These are phyloP conservation scores for Carettochelys insculpta DNA, from an alignment of 2,113 vertebrate genomes.

Conservation along the genomic window DNA sequence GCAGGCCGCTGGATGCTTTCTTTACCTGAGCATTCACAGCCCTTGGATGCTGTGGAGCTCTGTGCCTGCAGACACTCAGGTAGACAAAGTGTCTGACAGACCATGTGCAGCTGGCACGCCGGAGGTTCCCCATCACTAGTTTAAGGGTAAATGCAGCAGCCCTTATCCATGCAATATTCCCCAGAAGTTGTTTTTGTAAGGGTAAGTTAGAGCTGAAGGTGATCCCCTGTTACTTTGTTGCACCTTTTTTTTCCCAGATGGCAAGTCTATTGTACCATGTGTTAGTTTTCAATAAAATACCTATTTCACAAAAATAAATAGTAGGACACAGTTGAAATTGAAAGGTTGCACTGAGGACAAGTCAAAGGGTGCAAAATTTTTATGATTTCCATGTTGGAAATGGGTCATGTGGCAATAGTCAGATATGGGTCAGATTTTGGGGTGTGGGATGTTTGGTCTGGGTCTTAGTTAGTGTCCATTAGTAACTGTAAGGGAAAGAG, in stretches of 20 bases:
- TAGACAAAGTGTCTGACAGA: no score
- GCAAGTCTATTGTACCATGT: slow-evolving; percentile 56
- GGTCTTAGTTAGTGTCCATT: background rate
- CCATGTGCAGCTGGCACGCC: no score
- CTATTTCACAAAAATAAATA: slow-evolving; percentile 44
- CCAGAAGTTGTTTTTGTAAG: slow-evolving; percentile 1
- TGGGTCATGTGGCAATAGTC: background rate
- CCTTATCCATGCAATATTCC: background rate
- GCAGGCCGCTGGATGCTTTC: no score
- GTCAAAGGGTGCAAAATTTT: slow-evolving; percentile 6
- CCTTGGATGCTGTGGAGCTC: no score
- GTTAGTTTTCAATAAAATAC: slow-evolving; percentile 63
- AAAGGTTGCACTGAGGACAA: background rate
- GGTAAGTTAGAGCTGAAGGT: background rate
- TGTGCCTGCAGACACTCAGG: no score
- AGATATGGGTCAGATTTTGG: background rate
- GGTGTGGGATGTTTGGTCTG: background rate
- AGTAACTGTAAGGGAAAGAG: background rate
- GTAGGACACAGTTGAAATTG: slow-evolving; percentile 18
- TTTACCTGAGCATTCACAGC: no score
- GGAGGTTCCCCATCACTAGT: no score
- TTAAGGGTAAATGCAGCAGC: background rate
- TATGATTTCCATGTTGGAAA: background rate
- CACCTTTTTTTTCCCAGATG: slow-evolving; percentile 51
- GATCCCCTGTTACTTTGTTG: slow-evolving; percentile 53